Percentiles rank a stretch among this genome's conserved stretches.
Conservation (phyloP, 2,797 vertebrate species). For the Acanthiza pusilla region DNA sequence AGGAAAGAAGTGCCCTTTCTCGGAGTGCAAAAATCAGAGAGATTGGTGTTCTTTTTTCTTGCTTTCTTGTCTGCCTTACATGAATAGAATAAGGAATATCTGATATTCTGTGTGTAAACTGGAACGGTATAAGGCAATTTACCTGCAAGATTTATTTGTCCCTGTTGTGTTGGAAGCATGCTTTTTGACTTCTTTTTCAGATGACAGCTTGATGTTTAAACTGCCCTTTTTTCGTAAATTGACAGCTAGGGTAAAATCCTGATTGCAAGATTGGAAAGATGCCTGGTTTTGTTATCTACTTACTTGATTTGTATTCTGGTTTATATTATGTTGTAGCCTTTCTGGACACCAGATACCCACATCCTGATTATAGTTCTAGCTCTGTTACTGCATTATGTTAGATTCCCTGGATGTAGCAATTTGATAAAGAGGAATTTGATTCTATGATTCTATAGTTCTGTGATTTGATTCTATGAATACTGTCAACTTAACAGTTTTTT, state of each 20-base stretch:
- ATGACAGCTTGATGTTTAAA: background rate
- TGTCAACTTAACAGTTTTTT: background rate
- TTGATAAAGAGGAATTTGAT: background rate
- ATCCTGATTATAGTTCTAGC: background rate
- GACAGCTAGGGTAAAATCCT: background rate
- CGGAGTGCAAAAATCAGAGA: background rate
- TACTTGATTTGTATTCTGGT: background rate
- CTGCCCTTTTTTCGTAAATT: background rate
- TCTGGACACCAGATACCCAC: background rate
- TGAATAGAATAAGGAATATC: background rate
- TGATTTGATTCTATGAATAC: background rate
- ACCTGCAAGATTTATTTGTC: background rate
- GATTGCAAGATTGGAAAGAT: background rate
- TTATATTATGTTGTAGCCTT: background rate
- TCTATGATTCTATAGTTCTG: background rate
- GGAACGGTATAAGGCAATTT: background rate
- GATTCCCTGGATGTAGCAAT: background rate
- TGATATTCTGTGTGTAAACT: background rate
- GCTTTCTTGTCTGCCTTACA: background rate
- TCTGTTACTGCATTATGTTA: background rate
- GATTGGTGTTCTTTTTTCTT: background rate
- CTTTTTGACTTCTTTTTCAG: constrained; percentile 2
- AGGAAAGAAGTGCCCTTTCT: background rate
- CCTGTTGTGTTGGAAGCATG: background rate
- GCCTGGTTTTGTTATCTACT: background rate